Base-by-base conservation (phyloP, 2,888 invertebrate species). In the Lobophora halterata region DNA sequence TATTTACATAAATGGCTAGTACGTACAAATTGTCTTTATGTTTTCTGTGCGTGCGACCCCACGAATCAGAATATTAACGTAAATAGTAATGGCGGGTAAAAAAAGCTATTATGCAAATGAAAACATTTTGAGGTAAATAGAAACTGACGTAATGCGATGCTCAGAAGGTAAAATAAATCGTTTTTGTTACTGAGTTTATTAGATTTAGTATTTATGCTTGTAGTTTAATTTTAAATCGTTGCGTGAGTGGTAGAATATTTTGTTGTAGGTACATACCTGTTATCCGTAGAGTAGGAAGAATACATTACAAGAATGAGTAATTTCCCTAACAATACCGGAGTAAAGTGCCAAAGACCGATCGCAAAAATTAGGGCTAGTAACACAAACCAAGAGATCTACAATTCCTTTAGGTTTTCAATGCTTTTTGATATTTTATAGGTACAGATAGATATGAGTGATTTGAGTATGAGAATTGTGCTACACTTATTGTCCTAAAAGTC, bases 71-170 rank as follows among this genome's bases (percentile, higher is more conserved):
- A 86, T 83, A 85, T 86, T 86, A 82, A 83, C 76, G 72, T 79
- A 83, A 86, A 81, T 83, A 83, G 79, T 80, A 78, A 80, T 77
- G 77, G 73, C 76, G 65, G 82, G 72, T 43, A 82, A 85, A 81
- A 81, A 87, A 85, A 81, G 83, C 83, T 79, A 85, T 87, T 87
- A 87, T 87, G 87, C 83, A 85, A 87, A 87, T 87, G 77, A 82
- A n/a, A 86, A 81, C 79, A 79, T 82, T 83, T 85, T 79, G 79
- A 79, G 79, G 82, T 82, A 87, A 85, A 87, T 86, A 81, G 72
- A 73, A 79, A 78, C 71, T 79, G 83, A 80, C 78, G 76, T 85
- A 77, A 80, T 73, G 62, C 68, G 75, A 75, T 77, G 77, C 71
- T 71, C 70, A 73, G 72, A 75, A 70, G 65, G 70, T 73, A 75